These are phyloP conservation scores for Esperia sulphurella DNA, from an alignment of 2,888 invertebrate genomes.

Conservation along the genomic window DNA sequence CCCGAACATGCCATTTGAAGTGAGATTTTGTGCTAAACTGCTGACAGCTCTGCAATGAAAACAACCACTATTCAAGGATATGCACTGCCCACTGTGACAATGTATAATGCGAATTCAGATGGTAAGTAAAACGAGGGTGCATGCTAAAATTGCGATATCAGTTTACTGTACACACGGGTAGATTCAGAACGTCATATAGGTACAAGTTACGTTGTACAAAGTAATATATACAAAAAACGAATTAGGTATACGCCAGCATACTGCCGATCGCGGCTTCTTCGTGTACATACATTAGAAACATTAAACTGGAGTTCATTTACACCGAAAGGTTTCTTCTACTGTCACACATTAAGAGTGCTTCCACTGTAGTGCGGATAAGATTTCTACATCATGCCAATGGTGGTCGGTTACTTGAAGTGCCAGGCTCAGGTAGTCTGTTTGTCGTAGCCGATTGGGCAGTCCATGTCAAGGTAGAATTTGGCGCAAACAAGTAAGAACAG, in stretches of 20 bases:
- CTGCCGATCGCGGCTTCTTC: conserved; percentile 5
- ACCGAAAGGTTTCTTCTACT: not conserved
- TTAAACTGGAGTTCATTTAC: conserved; percentile 4
- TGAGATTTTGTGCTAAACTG: conserved; percentile 79
- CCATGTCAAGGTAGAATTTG: conserved; percentile 13
- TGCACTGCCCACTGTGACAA: not conserved
- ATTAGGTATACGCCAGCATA: conserved; percentile 1
- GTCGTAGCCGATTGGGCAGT: not conserved
- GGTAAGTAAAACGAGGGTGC: conserved; percentile 6
- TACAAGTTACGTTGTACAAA: conserved; percentile 9
- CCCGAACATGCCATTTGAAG: conserved; percentile 87
- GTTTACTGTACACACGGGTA: conserved; percentile 12
- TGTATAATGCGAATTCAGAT: conserved; percentile 2
- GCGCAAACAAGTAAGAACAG: conserved; percentile 11
- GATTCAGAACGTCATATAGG: conserved; percentile 7
- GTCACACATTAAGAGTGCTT: not conserved
- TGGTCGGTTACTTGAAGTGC: not conserved
- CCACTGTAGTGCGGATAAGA: not conserved
- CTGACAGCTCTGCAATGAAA: conserved; percentile 72
- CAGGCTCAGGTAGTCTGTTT: not conserved
- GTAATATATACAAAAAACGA: conserved; percentile 4
- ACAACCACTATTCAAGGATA: conserved; percentile 38
- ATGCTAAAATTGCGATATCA: conserved; percentile 10
- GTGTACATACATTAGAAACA: not conserved
- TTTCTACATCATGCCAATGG: not conserved